A percentile compares a stretch with the other conserved stretches of the same genome.
Evolutionary conservation across 2,113 vertebrate genomes (phyloP).

Genomic region (Sinocyclocheilus rhinocerous): DNA sequence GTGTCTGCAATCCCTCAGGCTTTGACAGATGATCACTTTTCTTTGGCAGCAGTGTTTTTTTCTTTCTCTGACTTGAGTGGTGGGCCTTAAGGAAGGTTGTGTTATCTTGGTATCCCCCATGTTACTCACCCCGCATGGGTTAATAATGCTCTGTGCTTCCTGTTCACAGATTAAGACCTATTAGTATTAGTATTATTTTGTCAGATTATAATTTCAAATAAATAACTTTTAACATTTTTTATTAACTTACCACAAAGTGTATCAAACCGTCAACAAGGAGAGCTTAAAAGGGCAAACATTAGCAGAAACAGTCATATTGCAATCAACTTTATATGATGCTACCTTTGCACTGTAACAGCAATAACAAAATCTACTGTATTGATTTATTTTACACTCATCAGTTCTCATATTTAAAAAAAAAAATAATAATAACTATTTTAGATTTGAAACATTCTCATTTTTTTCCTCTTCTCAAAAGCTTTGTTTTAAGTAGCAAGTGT

Average conservation of each 20-base stretch:
- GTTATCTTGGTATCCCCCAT: constrained; percentile 5
- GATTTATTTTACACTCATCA: neutral
- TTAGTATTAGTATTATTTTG: neutral
- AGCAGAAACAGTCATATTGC: neutral
- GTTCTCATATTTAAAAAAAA: neutral
- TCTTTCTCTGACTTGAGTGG: constrained; percentile 24
- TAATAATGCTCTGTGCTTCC: neutral
- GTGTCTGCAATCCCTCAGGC: constrained; percentile 19
- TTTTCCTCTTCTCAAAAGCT: neutral
- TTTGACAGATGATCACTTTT: constrained; percentile 39
- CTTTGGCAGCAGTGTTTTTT: neutral
- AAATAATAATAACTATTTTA: neutral
- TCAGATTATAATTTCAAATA: neutral
- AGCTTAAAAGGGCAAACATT: neutral
- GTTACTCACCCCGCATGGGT: neutral
- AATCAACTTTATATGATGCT: neutral
- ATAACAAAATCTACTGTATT: neutral
- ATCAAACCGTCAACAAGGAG: neutral
- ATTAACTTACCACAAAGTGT: neutral
- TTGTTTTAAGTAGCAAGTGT: neutral
- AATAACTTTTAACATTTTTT: neutral
- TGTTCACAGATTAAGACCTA: neutral
- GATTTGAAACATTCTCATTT: neutral
- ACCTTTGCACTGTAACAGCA: neutral
- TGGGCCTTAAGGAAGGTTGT: constrained; percentile 15